Evolutionary conservation across 2,113 vertebrate species (phyloP), one percentile per base, ranked within the genome.

Genomic region (Gambusia holbrooki): DNA sequence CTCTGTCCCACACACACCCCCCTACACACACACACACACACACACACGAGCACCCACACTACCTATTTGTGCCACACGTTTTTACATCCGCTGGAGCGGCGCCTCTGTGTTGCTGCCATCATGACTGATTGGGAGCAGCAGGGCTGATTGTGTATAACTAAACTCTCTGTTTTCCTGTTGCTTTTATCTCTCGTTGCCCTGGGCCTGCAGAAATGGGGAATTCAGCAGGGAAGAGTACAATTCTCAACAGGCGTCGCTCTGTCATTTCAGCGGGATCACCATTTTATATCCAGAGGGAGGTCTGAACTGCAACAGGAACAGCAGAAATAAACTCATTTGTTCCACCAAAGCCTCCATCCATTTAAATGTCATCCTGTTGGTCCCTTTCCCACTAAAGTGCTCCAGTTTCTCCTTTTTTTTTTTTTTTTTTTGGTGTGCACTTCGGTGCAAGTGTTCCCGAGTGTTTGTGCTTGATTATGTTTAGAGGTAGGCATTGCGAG

Each of bases 71-170:
- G 30, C 30, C 35, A 73, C 14, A 69, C 12, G 19, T 25, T 86
- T 74, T 79, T 80, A 71, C 74, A 80, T 73, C 65, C 71, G 66
- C 65, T 7, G 33, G 40, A 75, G 73, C 64, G 19, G 22, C 15
- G 35, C 32, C 1, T 63, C 15, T 13, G 83, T 10, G 74, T 37
- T 11, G 64, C 80, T 69, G 65, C 74, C 71, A 74, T 78, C 84
- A 75, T 74, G 83, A 82, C 82, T 89, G 86, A 90, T 85, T 88
- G 84, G 80, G 83, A 90, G 85, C 89, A 90, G 89, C 89, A 78
- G 85, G 83, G 69, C 72, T 78, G 76, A 85, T 77, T 68, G 81
- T 83, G 81, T 84, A 73, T 74, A 86, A 74, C 32, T 72, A 60
- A 79, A 84, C 58, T 76, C 71, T 82, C 61, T 79, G 73, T 84